Evolutionary conservation across 2,797 vertebrate species (phyloP).

Genomic region (Peromyscus eremicus): DNA sequence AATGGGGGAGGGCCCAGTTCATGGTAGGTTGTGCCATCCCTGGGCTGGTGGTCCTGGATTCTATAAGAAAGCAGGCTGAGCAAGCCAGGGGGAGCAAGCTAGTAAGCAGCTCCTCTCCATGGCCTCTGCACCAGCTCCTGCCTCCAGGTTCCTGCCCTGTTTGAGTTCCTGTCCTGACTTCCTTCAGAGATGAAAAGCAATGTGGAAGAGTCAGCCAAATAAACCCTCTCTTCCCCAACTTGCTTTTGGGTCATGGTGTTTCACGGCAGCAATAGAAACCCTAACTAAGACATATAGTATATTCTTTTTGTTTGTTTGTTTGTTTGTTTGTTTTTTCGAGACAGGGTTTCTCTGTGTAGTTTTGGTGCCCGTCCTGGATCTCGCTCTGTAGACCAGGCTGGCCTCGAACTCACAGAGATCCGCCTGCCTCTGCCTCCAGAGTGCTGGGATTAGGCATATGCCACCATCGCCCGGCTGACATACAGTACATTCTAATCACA

Average conservation of each 20-base stretch:
- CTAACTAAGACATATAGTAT: background rate
- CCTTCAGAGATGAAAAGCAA: background rate
- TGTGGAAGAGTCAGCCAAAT: background rate
- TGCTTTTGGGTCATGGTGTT: background rate
- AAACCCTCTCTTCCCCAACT: background rate
- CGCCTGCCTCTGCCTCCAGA: too few species aligned
- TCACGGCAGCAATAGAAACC: background rate
- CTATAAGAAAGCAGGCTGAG: background rate
- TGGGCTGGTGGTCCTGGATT: background rate
- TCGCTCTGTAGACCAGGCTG: too few species aligned
- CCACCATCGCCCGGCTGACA: background rate
- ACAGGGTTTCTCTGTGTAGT: too few species aligned
- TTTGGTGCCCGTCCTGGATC: too few species aligned
- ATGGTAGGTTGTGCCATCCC: background rate
- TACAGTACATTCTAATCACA: background rate
- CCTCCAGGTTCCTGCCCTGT: background rate
- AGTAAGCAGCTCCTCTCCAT: background rate
- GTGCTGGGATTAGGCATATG: too few species aligned
- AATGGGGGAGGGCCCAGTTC: background rate
- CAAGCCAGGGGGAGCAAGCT: background rate
- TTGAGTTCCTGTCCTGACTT: background rate
- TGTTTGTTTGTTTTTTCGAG: too few species aligned
- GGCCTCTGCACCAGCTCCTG: background rate
- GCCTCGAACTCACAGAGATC: too few species aligned
- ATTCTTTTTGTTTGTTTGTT: background rate